Evolutionary conservation across 2,888 invertebrate species (phyloP).

Genomic region (Chloroclysta siterata): DNA sequence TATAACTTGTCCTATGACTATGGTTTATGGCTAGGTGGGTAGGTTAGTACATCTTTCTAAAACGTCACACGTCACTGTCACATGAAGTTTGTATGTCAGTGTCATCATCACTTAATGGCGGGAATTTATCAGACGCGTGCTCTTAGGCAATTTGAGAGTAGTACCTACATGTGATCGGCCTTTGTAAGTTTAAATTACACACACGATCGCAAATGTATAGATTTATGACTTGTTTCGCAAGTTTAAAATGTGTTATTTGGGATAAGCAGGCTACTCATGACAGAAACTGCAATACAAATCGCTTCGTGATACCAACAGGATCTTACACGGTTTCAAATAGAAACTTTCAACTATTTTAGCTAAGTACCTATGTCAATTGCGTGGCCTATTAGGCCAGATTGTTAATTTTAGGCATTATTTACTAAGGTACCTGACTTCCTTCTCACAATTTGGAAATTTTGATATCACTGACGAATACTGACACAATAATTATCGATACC

Average conservation of each 20-base stretch:
- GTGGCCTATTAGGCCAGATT: no score
- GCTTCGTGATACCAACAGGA: not conserved
- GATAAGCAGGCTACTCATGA: conserved; percentile 35
- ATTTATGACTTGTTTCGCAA: conserved; percentile 41
- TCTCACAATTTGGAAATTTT: no score
- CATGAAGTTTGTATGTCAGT: conserved; percentile 49
- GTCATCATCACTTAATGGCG: conserved; percentile 47
- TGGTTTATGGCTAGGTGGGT: not conserved
- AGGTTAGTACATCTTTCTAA: conserved; percentile 4
- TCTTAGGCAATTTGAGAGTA: conserved; percentile 28
- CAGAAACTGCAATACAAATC: conserved; percentile 27
- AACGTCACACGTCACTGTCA: conserved; percentile 36
- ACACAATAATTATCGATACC: not conserved
- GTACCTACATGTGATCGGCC: conserved; percentile 34
- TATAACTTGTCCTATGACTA: conserved; percentile 21
- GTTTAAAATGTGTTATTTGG: conserved; percentile 34
- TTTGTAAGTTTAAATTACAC: conserved; percentile 56
- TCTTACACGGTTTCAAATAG: no score
- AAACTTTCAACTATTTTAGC: no score
- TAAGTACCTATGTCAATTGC: no score
- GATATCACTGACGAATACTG: no score
- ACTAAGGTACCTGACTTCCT: no score
- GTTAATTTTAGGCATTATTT: no score
- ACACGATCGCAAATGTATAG: conserved; percentile 49
- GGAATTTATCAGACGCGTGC: conserved; percentile 38